These are phyloP conservation scores for Pomatostomus ruficeps DNA, from an alignment of 2,113 vertebrate genomes.

Conservation along the genomic window DNA sequence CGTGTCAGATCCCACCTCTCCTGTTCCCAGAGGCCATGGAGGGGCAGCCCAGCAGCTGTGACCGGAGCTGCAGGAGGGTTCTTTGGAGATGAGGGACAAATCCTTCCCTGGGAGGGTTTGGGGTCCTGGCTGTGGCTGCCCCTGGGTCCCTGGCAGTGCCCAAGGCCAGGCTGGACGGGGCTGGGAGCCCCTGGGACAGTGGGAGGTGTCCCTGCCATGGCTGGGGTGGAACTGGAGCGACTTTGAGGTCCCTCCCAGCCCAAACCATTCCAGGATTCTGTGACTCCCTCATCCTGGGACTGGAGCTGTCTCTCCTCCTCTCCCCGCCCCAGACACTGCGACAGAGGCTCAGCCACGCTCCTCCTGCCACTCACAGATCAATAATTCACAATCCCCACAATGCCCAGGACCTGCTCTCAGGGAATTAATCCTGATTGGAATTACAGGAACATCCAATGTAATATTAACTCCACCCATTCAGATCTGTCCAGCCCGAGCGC, in stretches of 20 bases:
- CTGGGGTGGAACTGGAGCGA: neutral
- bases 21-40: neutral
- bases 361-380: neutral
- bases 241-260: rapidly evolving
- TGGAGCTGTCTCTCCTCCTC: rapidly evolving
- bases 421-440: neutral
- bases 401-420: neutral
- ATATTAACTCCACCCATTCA: neutral
- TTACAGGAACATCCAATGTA: neutral
- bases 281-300: neutral
- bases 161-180: neutral
- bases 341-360: rapidly evolving
- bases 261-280: neutral
- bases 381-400: neutral
- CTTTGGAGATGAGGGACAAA: neutral
- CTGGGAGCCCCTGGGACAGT: neutral
- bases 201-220: neutral
- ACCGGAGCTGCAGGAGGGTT: neutral
- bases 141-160: neutral
- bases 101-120: neutral
- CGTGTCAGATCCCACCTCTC: neutral
- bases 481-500: neutral
- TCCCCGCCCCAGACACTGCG: neutral
- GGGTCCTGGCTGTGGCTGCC: neutral
- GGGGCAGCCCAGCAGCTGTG: neutral